Base-by-base conservation (phyloP, 2,888 invertebrate species). In the Habroteleia sp. region DNA sequence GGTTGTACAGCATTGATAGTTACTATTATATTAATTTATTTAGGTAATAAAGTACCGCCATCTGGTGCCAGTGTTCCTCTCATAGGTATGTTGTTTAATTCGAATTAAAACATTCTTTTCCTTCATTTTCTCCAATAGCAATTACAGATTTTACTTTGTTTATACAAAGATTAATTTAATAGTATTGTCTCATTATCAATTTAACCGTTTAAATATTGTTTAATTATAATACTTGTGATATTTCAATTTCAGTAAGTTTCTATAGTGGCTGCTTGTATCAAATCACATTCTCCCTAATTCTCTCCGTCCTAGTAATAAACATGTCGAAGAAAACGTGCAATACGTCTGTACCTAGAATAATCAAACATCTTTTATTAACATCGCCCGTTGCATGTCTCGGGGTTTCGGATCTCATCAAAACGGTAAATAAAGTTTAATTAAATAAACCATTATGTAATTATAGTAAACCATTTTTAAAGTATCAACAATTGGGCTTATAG, bases 21-120 rank as follows among this genome's bases (percentile, higher is more conserved):
- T 31, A 90, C 91, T n/a, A 86, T 92, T 10, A 92, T 92, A 80
- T 89, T 93, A 60, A 89, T 93, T 82, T 93, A 92, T 84, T 92
- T 93, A 81, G 90, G 91, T 0, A 90, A 91, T 69, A 90, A 91
- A 81, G 84, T 92, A 48, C 91, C 92, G 6, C 89, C 91, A 0
- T 89, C 91, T 84, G 90, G 90, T 11, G 88, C 88, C 16, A 90
- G 91, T 75, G 89, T 91, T 20, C 92, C 92, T 8, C 85, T 91
- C 17, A 89, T 92, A 69, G 91, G 92, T 92, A 31, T n/a, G n/a
- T n/a, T n/a, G n/a, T n/a, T n/a, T n/a, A n/a, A n/a, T n/a, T n/a
- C n/a, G n/a, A n/a, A n/a, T n/a, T n/a, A n/a, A n/a, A n/a, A n/a
- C n/a, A n/a, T n/a, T n/a, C n/a, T n/a, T n/a, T n/a, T n/a, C n/a